Conservation (phyloP, 2,888 invertebrate genomes). For the Aplocera efformata region DNA sequence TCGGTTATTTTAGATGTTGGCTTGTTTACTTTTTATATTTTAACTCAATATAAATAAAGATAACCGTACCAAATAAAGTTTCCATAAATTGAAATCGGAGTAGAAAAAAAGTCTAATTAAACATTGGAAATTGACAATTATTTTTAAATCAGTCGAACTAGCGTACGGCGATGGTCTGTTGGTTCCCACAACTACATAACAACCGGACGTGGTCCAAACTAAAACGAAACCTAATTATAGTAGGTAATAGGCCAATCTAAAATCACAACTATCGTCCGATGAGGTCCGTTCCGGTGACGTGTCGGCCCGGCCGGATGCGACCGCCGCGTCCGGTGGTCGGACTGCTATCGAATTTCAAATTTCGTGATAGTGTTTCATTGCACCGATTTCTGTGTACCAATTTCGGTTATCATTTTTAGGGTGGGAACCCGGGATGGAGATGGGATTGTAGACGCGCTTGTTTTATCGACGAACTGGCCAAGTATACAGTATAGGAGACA, state of each 20-base stretch:
- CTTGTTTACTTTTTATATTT: too few relatives aligned
- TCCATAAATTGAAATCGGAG: too few relatives aligned
- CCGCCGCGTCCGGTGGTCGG: conserved; percentile 12
- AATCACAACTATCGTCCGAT: conserved; percentile 20
- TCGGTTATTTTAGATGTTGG: too few relatives aligned
- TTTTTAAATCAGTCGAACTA: too few relatives aligned
- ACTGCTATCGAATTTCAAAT: conserved; percentile 46
- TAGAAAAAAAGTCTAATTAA: too few relatives aligned
- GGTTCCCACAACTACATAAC: neutral
- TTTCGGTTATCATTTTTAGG: neutral
- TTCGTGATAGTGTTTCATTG: conserved; percentile 28
- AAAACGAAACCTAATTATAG: conserved; percentile 8
- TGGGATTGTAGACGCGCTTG: conserved; percentile 8
- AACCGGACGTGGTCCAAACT: conserved; percentile 33
- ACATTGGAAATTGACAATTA: too few relatives aligned
- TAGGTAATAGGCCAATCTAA: conserved; percentile 18
- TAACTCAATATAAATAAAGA: too few relatives aligned
- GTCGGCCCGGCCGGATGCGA: conserved; percentile 1
- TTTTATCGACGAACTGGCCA: too few relatives aligned
- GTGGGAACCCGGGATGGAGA: too few relatives aligned
- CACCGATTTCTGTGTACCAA: conserved; percentile 13
- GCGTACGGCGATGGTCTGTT: too few relatives aligned
- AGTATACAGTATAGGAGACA: too few relatives aligned
- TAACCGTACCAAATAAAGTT: too few relatives aligned
- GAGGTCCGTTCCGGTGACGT: conserved; percentile 15